A percentile compares a stretch with the other conserved stretches of the same genome.
These are phyloP conservation scores for Leucoraja ocellata DNA, from an alignment of 2,797 vertebrate species.

Conservation along the genomic window DNA sequence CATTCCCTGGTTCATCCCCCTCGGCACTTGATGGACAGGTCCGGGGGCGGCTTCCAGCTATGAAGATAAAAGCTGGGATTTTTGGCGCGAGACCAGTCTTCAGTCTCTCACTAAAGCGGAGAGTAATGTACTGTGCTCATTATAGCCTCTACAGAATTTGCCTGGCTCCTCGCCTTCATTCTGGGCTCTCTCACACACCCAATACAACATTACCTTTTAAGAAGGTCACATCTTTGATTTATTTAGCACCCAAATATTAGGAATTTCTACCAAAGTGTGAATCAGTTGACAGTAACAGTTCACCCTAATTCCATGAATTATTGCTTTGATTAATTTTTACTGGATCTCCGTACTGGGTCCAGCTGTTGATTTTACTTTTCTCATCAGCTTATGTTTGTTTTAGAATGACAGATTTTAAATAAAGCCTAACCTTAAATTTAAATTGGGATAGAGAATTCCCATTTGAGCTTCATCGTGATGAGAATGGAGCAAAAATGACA, in stretches of 20 bases:
- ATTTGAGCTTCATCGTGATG: not conserved
- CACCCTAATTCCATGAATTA: not conserved
- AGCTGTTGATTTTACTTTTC: conserved; percentile 8
- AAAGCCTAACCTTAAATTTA: not conserved
- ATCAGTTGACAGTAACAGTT: not conserved
- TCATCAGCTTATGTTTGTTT: not conserved
- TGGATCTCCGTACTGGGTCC: not conserved
- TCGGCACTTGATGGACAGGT: too few species aligned
- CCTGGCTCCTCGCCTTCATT: too few species aligned
- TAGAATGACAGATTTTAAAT: not conserved
- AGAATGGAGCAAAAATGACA: not conserved
- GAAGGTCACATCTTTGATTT: not conserved
- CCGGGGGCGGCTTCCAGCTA: too few species aligned
- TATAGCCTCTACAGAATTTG: too few species aligned
- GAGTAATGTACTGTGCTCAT: too few species aligned
- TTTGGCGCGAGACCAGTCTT: too few species aligned
- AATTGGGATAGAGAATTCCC: not conserved
- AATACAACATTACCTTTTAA: not conserved
- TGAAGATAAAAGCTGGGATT: too few species aligned
- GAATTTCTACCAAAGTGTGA: not conserved
- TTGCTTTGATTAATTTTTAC: not conserved
- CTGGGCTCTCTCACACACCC: too few species aligned
- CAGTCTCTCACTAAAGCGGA: too few species aligned
- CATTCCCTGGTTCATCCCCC: too few species aligned
- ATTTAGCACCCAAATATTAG: not conserved